Base-by-base conservation (phyloP, 2,797 vertebrate genomes). In the Dendrocincla tyrannina region DNA sequence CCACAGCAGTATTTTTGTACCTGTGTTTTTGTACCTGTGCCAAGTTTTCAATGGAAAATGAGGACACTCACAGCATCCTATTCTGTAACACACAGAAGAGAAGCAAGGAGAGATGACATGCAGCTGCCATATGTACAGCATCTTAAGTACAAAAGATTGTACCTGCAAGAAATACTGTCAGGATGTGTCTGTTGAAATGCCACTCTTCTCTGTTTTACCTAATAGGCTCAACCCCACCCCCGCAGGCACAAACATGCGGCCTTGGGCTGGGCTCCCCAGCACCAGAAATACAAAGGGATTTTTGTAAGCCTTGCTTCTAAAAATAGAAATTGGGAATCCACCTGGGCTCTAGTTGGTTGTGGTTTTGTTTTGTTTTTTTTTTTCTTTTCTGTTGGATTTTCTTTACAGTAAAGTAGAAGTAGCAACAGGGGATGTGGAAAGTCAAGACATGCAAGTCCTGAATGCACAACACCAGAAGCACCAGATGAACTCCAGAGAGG, bases 201-300 rank as follows among this genome's bases (percentile, higher is more conserved):
- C 70, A 67, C 11, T 52, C 73, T 90, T 28, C 42, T 60, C 12
- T 55, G 3, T 17, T 81, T 66, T 41, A 56, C 27, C 25, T 78
- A 49, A 30, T 17, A 67, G 44, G 22, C 25, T 85, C 70, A 52
- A 18, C 7, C n/a, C 25, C 20, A 49, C 27, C 20, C 32, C 33
- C 0, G 1, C 13, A 50, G 35, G 23, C 46, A 62, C 27, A 86
- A 70, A 44, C 28, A 72, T 0, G 0, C 4, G 73, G 47, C 35
- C 27, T 79, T 46, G 15, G 13, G 17, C 13, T 0, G 0, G 10
- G 10, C 39, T 93, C 13, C 32, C 24, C 32, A 80, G 17, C 28
- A 78, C 12, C 5, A 66, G 16, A 62, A 75, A 59, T 25, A 44
- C 6, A 9, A 81, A 59, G 13, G 14, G 37, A 42, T 69, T 85